These are phyloP conservation scores for Asarcornis scutulata DNA, from an alignment of 2,113 vertebrate species.

Conservation along the genomic window DNA sequence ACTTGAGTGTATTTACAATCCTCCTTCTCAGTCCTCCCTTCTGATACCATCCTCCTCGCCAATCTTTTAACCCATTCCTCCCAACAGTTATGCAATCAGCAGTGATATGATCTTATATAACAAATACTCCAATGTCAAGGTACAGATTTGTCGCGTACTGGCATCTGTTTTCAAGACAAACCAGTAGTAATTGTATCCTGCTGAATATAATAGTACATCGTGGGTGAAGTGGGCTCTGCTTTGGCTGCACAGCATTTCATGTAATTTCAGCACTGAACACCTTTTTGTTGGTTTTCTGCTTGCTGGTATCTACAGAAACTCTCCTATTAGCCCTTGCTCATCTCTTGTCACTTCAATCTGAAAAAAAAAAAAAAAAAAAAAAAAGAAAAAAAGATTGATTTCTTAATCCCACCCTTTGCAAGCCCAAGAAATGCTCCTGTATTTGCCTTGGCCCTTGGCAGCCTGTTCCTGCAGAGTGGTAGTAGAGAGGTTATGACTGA, in stretches of 20 bases:
- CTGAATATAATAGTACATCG: not conserved
- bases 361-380: no score
- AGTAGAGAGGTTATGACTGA: not conserved
- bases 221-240: not conserved
- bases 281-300: not conserved
- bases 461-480: not conserved
- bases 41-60: no score
- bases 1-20: no score
- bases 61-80: no score
- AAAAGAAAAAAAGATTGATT: not conserved
- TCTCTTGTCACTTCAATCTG: no score
- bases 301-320: not conserved
- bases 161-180: not conserved
- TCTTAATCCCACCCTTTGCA: not conserved
- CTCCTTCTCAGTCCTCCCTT: no score
- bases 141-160: not conserved
- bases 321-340: no score
- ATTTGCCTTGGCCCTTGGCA: no score
- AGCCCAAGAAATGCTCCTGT: not conserved
- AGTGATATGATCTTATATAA: not conserved
- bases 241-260: not conserved
- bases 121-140: accelerated
- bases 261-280: not conserved
- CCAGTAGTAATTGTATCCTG: not conserved
- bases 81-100: not conserved